phyloP scores from a whole-genome alignment of 2,797 vertebrate genomes.

The Corythornis leucogaster region DNA sequence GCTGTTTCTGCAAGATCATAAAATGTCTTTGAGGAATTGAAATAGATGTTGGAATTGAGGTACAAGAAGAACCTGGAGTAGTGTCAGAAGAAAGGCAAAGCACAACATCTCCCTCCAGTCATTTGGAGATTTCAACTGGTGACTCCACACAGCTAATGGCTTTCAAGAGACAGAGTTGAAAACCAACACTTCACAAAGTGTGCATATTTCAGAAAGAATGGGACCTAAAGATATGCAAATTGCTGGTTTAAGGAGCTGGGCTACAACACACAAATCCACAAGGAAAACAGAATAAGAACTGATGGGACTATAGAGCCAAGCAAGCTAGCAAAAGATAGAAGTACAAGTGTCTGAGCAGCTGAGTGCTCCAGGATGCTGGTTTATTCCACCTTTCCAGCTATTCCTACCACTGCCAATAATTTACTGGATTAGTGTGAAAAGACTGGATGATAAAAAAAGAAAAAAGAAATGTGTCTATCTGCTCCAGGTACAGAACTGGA shows the following conservation, averaged over 20 bases:
- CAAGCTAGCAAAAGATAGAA: neutral
- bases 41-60: constrained; percentile 6
- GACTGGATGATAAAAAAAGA: neutral
- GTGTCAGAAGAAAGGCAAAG: neutral
- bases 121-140: neutral
- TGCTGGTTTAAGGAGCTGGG: neutral
- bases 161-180: constrained; percentile 11
- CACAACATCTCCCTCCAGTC: neutral
- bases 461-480: neutral
- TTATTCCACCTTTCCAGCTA: neutral
- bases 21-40: constrained; percentile 29
- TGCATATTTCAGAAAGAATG: neutral
- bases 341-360: neutral
- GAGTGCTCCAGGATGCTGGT: neutral
- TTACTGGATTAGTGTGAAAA: neutral
- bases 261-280: neutral
- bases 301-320: neutral
- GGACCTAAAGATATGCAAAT: neutral
- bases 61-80: neutral
- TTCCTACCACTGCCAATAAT: neutral
- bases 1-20: neutral
- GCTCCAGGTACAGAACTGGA: neutral
- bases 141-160: neutral
- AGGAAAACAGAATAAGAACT: neutral
- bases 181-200: neutral